Conservation (phyloP, 2,888 invertebrate species). For the Pristionchus maxplancki region DNA sequence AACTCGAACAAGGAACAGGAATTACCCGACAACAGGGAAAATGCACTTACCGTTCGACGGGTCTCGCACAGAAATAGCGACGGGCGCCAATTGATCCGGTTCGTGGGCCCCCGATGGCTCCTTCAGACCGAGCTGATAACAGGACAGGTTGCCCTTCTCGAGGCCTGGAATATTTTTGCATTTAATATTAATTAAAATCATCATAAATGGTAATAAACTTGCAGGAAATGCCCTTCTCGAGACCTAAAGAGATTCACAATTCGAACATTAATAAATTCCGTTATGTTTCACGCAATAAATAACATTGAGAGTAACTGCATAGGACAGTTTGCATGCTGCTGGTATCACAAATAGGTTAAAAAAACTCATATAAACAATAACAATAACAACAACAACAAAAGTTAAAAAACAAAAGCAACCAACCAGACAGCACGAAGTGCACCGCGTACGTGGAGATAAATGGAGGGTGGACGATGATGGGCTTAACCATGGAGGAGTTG, state of each 20-base stretch:
- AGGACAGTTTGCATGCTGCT: too few species aligned
- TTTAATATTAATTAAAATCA: neutral
- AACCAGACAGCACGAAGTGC: conserved; percentile 57
- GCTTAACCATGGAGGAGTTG: neutral
- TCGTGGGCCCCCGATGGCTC: conserved; percentile 64
- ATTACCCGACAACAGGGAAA: too few species aligned
- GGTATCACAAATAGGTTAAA: too few species aligned
- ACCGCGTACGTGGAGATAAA: conserved; percentile 56
- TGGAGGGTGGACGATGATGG: conserved; percentile 41
- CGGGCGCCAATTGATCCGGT: conserved; percentile 69
- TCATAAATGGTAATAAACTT: too few species aligned
- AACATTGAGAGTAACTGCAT: too few species aligned
- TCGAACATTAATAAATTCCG: too few species aligned
- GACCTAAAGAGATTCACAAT: too few species aligned
- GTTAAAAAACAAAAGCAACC: too few species aligned
- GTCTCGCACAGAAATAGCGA: conserved; percentile 68
- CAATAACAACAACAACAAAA: neutral
- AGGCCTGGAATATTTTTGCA: conserved; percentile 32
- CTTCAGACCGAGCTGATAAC: conserved; percentile 57
- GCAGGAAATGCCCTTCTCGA: too few species aligned
- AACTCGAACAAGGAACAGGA: too few species aligned
- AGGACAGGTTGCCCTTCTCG: neutral
- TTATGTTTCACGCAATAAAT: too few species aligned
- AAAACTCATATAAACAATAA: too few species aligned
- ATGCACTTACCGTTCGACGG: conserved; percentile 61